Base-by-base conservation (phyloP, 2,888 invertebrate species). In the Pediacus dermestoides region DNA sequence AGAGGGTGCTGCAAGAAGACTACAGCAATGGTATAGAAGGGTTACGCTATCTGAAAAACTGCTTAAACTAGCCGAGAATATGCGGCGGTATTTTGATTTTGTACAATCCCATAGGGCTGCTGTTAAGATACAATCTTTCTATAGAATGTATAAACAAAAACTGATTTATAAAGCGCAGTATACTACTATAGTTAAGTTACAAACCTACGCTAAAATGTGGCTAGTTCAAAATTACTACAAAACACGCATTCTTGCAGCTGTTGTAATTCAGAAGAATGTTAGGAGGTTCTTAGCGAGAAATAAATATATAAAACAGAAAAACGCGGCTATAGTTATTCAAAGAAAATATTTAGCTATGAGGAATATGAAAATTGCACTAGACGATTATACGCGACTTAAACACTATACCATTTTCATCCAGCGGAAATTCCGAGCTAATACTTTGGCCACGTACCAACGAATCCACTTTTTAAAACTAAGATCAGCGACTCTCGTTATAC, bases 21-120 rank as follows among this genome's bases (percentile, higher is more conserved):
- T 85, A 36, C 84, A 85, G 57, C 55, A 54, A 25, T 74, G 74
- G 73, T 81, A 77, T 74, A 71, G 71, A 8, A 60, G 67, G 8
- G 70, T 70, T 21, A 58, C 44, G 35, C 9, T 53, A 8, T 38
- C 53, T 0, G 9, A 32, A 14, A 46, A 50, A 40, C 39, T 60
- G 9, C 4, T 4, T 7, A 14, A 28, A 3, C 10, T 9, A 9
- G 44, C 43, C 3, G 23, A 18, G 3, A 53, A 68, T 25, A 64
- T 72, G 1, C 66, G 68, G 51, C 56, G 60, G 46, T 66, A 70
- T 50, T 65, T 70, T 61, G 63, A 65, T 40, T 59, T 41, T 44
- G 46, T 30, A 66, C 71, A 1, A 66, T 67, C 60, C 33, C 71
- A 74, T 53, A 52, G 36, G 1, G 73, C 75, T n/a, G 71, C 72